These are phyloP conservation scores for Bombus sylvicola DNA, from an alignment of 1,140 invertebrate genomes.

Conservation along the genomic window DNA sequence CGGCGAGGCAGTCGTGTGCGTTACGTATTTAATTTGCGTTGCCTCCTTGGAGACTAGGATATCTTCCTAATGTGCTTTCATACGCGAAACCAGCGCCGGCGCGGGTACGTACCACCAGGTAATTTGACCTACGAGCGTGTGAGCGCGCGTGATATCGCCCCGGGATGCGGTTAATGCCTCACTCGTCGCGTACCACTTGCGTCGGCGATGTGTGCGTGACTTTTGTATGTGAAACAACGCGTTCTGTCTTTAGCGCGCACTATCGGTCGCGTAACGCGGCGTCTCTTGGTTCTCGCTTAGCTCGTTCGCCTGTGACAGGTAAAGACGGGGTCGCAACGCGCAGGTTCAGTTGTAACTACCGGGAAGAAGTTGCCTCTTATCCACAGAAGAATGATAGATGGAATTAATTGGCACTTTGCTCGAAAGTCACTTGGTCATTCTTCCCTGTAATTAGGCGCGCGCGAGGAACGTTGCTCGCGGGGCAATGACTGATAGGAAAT, in stretches of 20 bases:
- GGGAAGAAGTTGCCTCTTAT: not conserved
- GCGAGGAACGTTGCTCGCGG: not conserved
- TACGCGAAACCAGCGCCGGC: slow-evolving; percentile 16
- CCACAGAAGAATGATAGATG: not conserved
- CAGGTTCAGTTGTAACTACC: not conserved
- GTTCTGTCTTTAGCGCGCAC: not conserved
- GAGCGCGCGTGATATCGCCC: not conserved
- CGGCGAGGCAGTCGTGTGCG: slow-evolving; percentile 19
- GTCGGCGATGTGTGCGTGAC: not conserved
- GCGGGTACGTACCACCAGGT: not conserved
- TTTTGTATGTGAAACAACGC: not conserved
- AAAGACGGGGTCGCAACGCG: not conserved
- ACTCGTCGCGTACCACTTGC: no score
- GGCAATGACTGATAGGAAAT: slow-evolving; percentile 11
- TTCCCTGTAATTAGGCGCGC: slow-evolving; percentile 21
- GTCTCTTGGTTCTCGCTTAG: not conserved
- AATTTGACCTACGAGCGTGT: slow-evolving; percentile 1
- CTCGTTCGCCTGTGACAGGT: slow-evolving; percentile 1
- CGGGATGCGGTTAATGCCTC: no score
- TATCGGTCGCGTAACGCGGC: no score
- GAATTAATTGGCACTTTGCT: slow-evolving; percentile 27
- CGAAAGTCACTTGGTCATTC: slow-evolving; percentile 20
- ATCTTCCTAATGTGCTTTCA: slow-evolving; percentile 37
- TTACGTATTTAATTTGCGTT: slow-evolving; percentile 47
- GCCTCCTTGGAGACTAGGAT: slow-evolving; percentile 12